These are phyloP conservation scores for Microctonus brassicae DNA, from an alignment of 2,888 invertebrate species.

Conservation along the genomic window DNA sequence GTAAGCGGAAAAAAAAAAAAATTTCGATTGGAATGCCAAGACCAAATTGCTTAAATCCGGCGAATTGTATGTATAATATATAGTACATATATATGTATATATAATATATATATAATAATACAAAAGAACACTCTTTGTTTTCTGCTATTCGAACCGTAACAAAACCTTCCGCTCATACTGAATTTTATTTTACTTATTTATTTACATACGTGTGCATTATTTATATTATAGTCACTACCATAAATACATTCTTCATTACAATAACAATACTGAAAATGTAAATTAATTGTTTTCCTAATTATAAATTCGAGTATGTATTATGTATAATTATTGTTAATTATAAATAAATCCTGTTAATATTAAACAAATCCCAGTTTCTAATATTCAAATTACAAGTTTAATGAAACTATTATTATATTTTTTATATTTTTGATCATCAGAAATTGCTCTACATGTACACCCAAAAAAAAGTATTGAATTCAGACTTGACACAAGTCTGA, in stretches of 20 bases:
- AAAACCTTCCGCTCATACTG: slow-evolving; percentile 49
- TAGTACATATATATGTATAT: background rate
- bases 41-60: slow-evolving; percentile 37
- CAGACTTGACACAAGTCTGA: too few species aligned
- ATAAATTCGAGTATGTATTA: background rate
- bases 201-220: background rate
- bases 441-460: too few species aligned
- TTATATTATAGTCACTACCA: background rate
- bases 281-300: background rate
- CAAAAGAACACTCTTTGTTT: slow-evolving; percentile 48
- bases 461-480: too few species aligned
- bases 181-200: slow-evolving; percentile 44
- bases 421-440: too few species aligned
- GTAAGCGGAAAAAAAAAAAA: slow-evolving; percentile 24
- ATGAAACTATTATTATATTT: too few species aligned
- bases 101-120: background rate
- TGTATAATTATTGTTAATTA: too few species aligned
- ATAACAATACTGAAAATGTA: background rate
- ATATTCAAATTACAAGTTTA: too few species aligned
- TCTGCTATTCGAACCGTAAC: slow-evolving; percentile 51
- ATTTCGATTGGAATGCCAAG: slow-evolving; percentile 30
- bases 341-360: too few species aligned
- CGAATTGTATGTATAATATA: background rate
- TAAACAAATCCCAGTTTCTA: too few species aligned
- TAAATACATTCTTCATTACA: background rate